A percentile compares a stretch with the other conserved stretches of the same genome.
Conservation (phyloP, 2,797 vertebrate species). For the Rhynchotus rufescens region DNA sequence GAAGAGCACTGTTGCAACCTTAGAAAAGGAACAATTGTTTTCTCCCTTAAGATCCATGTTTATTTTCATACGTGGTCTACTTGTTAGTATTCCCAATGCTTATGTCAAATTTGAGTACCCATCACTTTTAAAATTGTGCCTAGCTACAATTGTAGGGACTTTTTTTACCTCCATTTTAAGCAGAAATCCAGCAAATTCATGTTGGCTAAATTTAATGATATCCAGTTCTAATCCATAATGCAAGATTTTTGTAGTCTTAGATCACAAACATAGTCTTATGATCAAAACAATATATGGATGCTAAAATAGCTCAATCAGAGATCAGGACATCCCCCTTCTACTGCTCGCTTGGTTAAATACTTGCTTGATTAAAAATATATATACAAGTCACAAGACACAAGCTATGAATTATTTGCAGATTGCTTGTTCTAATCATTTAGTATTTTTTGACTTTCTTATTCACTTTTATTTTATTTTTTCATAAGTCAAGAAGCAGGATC, state of each 20-base stretch:
- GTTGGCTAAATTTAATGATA: background rate
- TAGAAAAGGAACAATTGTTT: background rate
- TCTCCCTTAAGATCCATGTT: background rate
- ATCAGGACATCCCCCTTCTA: background rate
- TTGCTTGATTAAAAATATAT: background rate
- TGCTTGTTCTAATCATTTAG: background rate
- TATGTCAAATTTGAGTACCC: background rate
- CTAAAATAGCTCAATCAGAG: background rate
- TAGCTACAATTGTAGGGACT: background rate
- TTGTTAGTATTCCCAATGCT: background rate
- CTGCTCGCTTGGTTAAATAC: background rate
- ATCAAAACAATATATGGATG: background rate
- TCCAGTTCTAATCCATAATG: background rate
- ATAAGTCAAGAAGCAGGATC: background rate
- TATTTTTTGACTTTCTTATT: background rate
- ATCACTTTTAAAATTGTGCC: background rate
- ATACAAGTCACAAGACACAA: background rate
- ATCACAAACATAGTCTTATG: background rate
- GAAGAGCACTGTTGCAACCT: background rate
- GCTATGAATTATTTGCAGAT: background rate
- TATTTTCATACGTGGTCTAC: background rate
- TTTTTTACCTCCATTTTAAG: background rate
- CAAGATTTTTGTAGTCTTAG: background rate
- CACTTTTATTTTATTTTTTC: background rate
- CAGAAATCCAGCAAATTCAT: background rate